phyloP scores from a whole-genome alignment of 2,113 vertebrate species.

The Perca fluviatilis region DNA sequence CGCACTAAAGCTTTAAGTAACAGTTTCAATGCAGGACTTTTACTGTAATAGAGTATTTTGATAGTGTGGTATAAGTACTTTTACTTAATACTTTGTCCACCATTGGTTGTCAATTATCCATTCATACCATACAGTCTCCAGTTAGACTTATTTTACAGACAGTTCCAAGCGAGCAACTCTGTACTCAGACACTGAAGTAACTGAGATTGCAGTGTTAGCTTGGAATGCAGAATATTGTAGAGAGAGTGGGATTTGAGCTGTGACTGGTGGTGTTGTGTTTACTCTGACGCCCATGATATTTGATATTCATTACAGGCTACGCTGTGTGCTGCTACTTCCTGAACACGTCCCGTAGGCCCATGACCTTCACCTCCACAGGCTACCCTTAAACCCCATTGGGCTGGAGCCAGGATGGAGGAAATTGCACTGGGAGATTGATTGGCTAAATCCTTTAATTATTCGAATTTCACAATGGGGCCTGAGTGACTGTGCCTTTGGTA shows the following conservation, averaged over 20 bases:
- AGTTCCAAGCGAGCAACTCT: constrained; percentile 8
- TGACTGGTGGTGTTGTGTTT: constrained; percentile 75
- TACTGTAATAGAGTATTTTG: too few species aligned
- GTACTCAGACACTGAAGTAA: constrained; percentile 17
- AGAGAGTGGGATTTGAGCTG: constrained; percentile 64
- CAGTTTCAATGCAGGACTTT: too few species aligned
- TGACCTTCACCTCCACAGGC: constrained; percentile 78
- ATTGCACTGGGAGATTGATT: constrained; percentile 79
- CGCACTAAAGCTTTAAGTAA: too few species aligned
- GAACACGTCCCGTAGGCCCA: constrained; percentile 74
- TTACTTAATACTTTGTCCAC: too few species aligned
- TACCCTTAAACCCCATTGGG: constrained; percentile 76
- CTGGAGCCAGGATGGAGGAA: constrained; percentile 75
- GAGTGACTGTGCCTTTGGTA: constrained; percentile 48
- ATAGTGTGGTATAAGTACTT: too few species aligned
- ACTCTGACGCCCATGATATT: constrained; percentile 79
- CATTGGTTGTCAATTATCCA: constrained; percentile 5
- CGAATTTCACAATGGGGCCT: constrained; percentile 68
- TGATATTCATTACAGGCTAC: constrained; percentile 81
- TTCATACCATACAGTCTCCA: constrained; percentile 23
- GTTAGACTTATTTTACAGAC: constrained; percentile 31
- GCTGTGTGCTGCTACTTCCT: constrained; percentile 79
- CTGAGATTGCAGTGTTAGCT: constrained; percentile 55
- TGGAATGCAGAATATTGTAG: constrained; percentile 56
- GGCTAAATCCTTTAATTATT: constrained; percentile 81